Evolutionary conservation across 2,113 vertebrate species (phyloP), one percentile per base, ranked within the genome.

Genomic region (Xenopus laevis): DNA sequence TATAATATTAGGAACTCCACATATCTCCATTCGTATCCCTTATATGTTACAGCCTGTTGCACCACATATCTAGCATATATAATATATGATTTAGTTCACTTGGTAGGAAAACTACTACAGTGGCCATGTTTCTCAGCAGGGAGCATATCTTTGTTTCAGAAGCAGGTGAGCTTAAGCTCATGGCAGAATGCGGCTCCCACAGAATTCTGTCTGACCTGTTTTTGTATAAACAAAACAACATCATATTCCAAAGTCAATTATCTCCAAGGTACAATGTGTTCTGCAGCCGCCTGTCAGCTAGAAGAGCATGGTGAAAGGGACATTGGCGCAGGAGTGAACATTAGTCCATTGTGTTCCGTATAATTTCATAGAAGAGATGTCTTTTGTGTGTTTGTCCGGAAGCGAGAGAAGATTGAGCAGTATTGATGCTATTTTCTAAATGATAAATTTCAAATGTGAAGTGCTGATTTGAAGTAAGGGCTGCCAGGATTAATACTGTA

Each of bases 191-290:
- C 82, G 66, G 79, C 80, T 81, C 83, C 85, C 82, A 79, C 74
- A 85, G 81, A 77, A 80, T 83, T 86, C 81, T 79, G 57, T 84
- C 79, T 91, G 90, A 91, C 90, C 87, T 78, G 83, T 86, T 91
- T 92, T 85, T 87, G 81, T 89, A 88, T 88, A 89, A 91, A 89
- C 88, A 89, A 89, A 91, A 88, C 88, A 89, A 78, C 83, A 71
- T 86, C 85, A 81, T 87, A 88, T 88, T 88, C 86, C 84, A 82
- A 81, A 87, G 88, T 87, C 86, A 90, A 79, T 91, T 92, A 91
- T 90, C 87, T 88, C 84, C 81, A 82, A 86, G 86, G 90, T 87
- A 91, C 90, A 87, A 74, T 83, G 83, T 88, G 90, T 92, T 88
- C 87, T 83, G 75, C 78, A 82, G 84, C 86, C 85, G 86, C 79